Percentiles rank a stretch among this genome's conserved stretches.
phyloP scores from a whole-genome alignment of 2,113 vertebrate genomes.

The Fulica atra region DNA sequence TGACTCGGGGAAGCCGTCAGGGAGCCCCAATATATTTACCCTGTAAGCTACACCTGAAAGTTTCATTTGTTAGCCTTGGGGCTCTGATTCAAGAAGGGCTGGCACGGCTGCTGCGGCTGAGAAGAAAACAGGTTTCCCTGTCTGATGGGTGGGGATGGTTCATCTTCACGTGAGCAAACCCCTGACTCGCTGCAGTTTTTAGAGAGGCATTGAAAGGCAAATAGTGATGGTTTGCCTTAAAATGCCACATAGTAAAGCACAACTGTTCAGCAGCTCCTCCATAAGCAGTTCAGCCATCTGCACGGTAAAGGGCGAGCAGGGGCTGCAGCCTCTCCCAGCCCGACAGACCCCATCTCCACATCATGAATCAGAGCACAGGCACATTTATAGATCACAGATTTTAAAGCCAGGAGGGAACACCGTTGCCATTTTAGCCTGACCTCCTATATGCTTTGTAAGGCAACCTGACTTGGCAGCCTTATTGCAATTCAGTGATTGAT shows the following conservation, averaged over 20 bases:
- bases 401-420: background rate
- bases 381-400: background rate
- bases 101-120: background rate
- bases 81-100: background rate
- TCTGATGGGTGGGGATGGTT: rapidly evolving
- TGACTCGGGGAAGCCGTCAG: background rate
- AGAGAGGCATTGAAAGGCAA: background rate
- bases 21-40: background rate
- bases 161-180: background rate
- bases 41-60: background rate
- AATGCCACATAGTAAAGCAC: background rate
- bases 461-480: background rate
- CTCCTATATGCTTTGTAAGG: background rate
- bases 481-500: background rate
- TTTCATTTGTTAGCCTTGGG: background rate
- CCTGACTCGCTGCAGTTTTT: background rate
- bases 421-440: rapidly evolving
- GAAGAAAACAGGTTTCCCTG: background rate
- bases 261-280: background rate
- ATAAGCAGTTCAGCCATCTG: background rate
- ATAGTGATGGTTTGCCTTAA: background rate
- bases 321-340: background rate
- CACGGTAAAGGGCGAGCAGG: background rate
- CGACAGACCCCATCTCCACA: background rate
- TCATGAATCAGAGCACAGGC: background rate